Evolutionary conservation across 2,113 vertebrate species (phyloP).

Genomic region (Sylvia atricapilla): DNA sequence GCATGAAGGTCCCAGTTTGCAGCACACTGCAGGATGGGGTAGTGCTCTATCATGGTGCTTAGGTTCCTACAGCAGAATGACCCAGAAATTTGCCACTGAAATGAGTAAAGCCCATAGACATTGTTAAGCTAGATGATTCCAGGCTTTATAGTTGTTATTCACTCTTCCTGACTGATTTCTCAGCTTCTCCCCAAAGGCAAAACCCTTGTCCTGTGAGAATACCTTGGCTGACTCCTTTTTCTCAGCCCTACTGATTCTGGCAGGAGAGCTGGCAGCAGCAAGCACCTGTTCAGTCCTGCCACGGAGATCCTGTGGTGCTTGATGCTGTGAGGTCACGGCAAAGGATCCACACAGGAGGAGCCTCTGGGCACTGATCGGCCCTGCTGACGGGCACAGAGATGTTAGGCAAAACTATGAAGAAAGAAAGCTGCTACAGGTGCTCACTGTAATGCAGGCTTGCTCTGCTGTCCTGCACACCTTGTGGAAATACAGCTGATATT

Average conservation of each 20-base stretch:
- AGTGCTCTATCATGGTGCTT: background rate
- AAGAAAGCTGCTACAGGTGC: background rate
- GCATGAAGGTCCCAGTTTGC: background rate
- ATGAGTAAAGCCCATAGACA: background rate
- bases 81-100: background rate
- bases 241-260: background rate
- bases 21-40: background rate
- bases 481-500: background rate
- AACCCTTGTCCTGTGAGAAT: background rate
- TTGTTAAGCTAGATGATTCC: background rate
- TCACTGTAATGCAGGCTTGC: fast-evolving
- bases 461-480: background rate
- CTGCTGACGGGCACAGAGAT: fast-evolving
- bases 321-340: fast-evolving
- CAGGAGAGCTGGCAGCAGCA: background rate
- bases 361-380: background rate
- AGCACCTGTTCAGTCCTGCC: background rate
- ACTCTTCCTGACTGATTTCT: background rate
- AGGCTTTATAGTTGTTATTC: background rate
- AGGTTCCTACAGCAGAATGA: background rate
- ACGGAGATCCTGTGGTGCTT: background rate
- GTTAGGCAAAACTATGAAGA: background rate
- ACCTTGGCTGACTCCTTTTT: background rate
- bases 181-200: background rate
- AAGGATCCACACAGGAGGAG: background rate